phyloP scores from a whole-genome alignment of 2,113 vertebrate species.

The Hyla sarda region DNA sequence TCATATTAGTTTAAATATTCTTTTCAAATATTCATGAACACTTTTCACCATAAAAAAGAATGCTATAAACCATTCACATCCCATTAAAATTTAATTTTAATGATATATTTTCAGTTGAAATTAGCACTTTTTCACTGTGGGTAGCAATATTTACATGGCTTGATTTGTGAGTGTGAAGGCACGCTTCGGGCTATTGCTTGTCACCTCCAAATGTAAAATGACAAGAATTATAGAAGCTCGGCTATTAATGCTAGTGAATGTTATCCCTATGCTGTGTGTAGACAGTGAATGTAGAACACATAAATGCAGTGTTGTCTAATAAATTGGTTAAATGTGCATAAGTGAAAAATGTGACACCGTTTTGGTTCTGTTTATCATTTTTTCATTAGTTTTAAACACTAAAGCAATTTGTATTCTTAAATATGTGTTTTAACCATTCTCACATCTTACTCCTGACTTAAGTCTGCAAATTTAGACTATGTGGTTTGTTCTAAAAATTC shows the following conservation, averaged over 20 bases:
- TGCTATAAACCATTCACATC: slow-evolving; percentile 25
- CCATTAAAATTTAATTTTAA: slow-evolving; percentile 51
- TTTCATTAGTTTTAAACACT: neutral
- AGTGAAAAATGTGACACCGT: neutral
- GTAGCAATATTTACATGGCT: slow-evolving; percentile 47
- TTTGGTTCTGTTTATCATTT: neutral
- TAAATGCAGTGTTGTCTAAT: neutral
- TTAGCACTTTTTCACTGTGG: slow-evolving; percentile 21
- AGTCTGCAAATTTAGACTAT: neutral
- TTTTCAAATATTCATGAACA: slow-evolving; percentile 52
- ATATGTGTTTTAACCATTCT: neutral
- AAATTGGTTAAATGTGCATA: neutral
- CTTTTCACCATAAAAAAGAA: slow-evolving; percentile 32
- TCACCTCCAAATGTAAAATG: slow-evolving; percentile 35
- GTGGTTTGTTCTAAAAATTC: neutral
- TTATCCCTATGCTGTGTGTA: neutral
- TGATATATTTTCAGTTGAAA: slow-evolving; percentile 37
- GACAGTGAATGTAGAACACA: neutral
- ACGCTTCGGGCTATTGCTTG: neutral
- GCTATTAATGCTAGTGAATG: slow-evolving; percentile 8
- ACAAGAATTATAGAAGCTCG: neutral
- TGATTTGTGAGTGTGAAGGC: slow-evolving; percentile 13
- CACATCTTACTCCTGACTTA: neutral
- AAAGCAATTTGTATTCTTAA: neutral
- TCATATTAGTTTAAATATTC: slow-evolving; percentile 28